A percentile compares a stretch with the other conserved stretches of the same genome.
These are phyloP conservation scores for Polypedilum pembai DNA, from an alignment of 1,140 invertebrate genomes.

Conservation along the genomic window DNA sequence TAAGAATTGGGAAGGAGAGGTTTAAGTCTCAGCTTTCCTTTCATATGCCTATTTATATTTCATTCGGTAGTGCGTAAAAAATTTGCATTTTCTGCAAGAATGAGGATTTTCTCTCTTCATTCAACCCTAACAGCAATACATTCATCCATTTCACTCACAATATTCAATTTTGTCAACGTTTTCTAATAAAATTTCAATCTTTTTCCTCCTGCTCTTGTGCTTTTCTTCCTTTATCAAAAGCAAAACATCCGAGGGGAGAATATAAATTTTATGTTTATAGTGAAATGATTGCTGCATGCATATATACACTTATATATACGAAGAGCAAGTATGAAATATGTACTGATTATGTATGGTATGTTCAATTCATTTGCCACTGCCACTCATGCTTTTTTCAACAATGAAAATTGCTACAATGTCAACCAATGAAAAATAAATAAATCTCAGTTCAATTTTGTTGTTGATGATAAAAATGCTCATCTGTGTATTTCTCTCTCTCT, in stretches of 20 bases:
- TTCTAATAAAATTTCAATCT: slow-evolving; percentile 7
- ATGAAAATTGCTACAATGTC: background rate
- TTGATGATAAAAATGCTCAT: too few species aligned
- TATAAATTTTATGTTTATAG: slow-evolving; percentile 15
- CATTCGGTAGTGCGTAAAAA: too few species aligned
- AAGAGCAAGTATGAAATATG: background rate
- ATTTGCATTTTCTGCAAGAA: too few species aligned
- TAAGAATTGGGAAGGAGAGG: too few species aligned
- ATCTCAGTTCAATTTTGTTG: background rate
- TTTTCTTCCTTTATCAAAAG: background rate
- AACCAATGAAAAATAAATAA: slow-evolving; percentile 1
- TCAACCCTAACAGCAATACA: too few species aligned
- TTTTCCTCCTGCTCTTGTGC: background rate
- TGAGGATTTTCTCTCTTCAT: too few species aligned
- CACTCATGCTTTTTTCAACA: background rate
- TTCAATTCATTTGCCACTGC: background rate
- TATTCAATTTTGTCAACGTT: background rate
- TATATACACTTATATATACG: background rate
- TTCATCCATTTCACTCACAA: background rate
- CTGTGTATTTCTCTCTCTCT: too few species aligned
- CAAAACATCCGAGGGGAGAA: slow-evolving; percentile 8
- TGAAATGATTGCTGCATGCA: background rate
- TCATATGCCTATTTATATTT: too few species aligned
- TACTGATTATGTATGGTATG: background rate
- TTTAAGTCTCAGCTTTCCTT: too few species aligned